Percentiles rank a stretch among this genome's conserved stretches.
Conservation (phyloP, 2,888 invertebrate species). For the Melikaiella ostensackeni region DNA sequence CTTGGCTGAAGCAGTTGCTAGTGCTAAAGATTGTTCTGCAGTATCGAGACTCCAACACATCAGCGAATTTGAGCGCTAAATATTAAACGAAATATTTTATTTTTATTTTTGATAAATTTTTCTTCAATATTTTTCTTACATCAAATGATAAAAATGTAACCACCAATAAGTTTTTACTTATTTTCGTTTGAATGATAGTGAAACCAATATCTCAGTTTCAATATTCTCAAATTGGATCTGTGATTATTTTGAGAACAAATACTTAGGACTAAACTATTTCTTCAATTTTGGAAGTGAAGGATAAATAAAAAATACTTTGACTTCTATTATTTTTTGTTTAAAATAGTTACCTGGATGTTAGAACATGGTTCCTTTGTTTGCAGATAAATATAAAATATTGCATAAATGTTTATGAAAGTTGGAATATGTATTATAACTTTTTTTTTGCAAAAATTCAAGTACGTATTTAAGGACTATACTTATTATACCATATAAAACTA, state of each 20-base stretch:
- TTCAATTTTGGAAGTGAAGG: too few relatives aligned
- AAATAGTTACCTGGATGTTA: background rate
- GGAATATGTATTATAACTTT: background rate
- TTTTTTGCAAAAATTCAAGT: background rate
- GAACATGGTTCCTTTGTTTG: background rate
- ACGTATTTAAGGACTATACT: background rate
- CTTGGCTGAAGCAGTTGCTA: conserved; percentile 85
- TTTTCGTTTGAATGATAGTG: too few relatives aligned
- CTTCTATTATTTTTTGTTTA: too few relatives aligned
- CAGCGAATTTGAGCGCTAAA: conserved; percentile 84
- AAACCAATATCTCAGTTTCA: too few relatives aligned
- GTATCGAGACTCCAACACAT: conserved; percentile 87
- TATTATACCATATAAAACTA: background rate
- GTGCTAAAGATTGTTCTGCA: conserved; percentile 86
- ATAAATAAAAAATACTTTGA: too few relatives aligned
- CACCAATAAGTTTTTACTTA: too few relatives aligned
- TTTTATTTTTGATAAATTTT: background rate
- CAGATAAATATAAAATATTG: background rate
- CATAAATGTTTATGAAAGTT: background rate
- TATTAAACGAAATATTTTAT: background rate
- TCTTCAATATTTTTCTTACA: too few relatives aligned
- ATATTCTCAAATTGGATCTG: too few relatives aligned
- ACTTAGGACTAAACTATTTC: too few relatives aligned
- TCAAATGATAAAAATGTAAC: too few relatives aligned
- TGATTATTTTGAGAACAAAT: too few relatives aligned